Conservation (phyloP, 2,113 vertebrate species). For the Hymenochirus boettgeri region DNA sequence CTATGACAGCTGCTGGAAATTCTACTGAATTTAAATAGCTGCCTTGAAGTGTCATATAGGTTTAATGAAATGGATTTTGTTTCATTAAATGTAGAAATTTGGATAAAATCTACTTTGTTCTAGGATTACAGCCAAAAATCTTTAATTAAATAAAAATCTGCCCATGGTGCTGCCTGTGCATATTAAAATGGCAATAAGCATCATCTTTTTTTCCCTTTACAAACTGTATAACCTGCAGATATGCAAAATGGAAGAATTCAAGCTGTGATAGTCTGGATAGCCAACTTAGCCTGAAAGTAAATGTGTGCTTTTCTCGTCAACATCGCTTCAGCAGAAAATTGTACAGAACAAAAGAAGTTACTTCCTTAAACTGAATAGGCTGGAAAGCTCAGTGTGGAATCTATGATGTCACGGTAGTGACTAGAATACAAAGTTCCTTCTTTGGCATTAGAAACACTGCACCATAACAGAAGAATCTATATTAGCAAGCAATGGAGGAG, state of each 20-base stretch:
- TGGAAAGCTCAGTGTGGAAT: conserved; percentile 53
- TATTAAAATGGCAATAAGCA: conserved; percentile 39
- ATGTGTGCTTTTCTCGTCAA: conserved; percentile 51
- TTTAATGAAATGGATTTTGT: conserved; percentile 39
- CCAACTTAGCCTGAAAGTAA: conserved; percentile 53
- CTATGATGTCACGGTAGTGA: conserved; percentile 44
- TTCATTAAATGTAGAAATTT: conserved; percentile 49
- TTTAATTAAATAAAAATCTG: conserved; percentile 40
- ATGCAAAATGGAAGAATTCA: conserved; percentile 38
- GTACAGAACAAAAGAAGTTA: conserved; percentile 50
- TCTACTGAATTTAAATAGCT: conserved; percentile 46
- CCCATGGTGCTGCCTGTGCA: conserved; percentile 34
- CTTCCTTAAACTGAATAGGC: conserved; percentile 51
- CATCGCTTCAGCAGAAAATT: conserved; percentile 54
- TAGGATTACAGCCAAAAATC: conserved; percentile 42
- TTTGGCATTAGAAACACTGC: conserved; percentile 21
- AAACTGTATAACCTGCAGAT: conserved; percentile 41
- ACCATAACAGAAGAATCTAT: conserved; percentile 15
- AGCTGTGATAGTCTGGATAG: conserved; percentile 52
- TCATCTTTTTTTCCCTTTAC: conserved; percentile 18
- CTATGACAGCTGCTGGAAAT: conserved; percentile 34
- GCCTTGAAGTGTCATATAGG: conserved; percentile 42
- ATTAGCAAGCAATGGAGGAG: not conserved
- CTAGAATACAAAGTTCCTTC: conserved; percentile 53
- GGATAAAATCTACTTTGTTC: conserved; percentile 41